Base-by-base conservation (phyloP, 2,888 invertebrate species). In the Temnothorax unifasciatus region DNA sequence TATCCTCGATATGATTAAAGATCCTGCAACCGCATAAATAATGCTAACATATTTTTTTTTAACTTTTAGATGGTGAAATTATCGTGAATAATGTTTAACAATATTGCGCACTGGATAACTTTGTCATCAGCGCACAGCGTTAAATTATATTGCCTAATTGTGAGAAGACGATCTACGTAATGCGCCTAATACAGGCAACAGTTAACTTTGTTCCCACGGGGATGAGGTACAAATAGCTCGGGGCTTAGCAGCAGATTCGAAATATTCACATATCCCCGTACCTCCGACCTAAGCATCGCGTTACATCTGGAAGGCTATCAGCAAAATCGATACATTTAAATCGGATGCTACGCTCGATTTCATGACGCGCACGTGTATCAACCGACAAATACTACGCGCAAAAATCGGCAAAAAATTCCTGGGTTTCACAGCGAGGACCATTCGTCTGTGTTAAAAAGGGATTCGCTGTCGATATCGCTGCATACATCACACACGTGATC, bases 401-500 rank as follows among this genome's bases (percentile, higher is more conserved):
- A 73, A 86, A 86, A 87, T 88, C 85, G 84, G 85, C 82, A 79
- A 77, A 73, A 66, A 75, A 68, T 54, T 75, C 59, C 84, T 63
- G 57, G 85, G 85, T 84, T 86, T 85, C 89, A 85, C 81, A 63
- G 83, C 88, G 88, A 87, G 84, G 89, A 90, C 90, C 92, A 92
- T 93, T 90, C 90, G 92, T 93, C 92, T 93, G 92, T 89, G 91
- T 93, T 92, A 93, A 92, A 93, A 93, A 90, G 88, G 88, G 92
- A 92, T 92, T 90, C 88, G 86, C 79, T 87, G 84, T 86, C 89
- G 88, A 88, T 92, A 92, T 90, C 90, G 83, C 79, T 69, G 86
- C 87, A 88, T 89, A 89, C 87, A 91, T 88, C 91, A 90, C 88
- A 88, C 85, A 83, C 81, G 88, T 89, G 91, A 92, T 92, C 90